Evolutionary conservation across 2,888 invertebrate genomes (phyloP).

Genomic region (Leptinotarsa tumamoca): DNA sequence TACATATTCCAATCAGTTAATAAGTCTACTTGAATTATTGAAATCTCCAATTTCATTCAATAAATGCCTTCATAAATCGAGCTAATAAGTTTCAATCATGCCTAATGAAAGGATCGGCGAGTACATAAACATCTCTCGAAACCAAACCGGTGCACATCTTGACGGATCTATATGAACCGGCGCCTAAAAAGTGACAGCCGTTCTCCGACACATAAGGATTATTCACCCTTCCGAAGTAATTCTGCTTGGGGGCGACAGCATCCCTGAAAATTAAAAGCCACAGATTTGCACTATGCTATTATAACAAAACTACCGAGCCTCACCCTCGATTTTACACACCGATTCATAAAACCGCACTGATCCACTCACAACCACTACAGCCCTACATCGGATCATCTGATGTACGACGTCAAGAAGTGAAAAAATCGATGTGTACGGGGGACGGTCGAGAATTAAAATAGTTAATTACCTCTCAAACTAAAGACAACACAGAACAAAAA

Average conservation of each 20-base stretch:
- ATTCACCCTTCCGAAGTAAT: slow-evolving; percentile 65
- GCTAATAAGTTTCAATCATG: background rate
- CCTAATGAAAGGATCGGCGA: slow-evolving; percentile 5
- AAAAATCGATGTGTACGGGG: slow-evolving; percentile 52
- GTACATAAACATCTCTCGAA: background rate
- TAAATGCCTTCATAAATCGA: too few species aligned
- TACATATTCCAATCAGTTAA: too few species aligned
- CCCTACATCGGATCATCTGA: slow-evolving; percentile 52
- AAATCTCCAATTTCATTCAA: too few species aligned
- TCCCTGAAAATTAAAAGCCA: slow-evolving; percentile 68
- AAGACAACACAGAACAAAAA: too few species aligned
- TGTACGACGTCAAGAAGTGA: slow-evolving; percentile 51
- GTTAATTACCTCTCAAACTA: too few species aligned
- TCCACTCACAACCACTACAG: slow-evolving; percentile 37
- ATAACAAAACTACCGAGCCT: slow-evolving; percentile 58
- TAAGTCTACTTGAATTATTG: too few species aligned
- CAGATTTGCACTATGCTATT: slow-evolving; percentile 65
- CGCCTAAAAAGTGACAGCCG: slow-evolving; percentile 37
- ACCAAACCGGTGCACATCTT: slow-evolving; percentile 13
- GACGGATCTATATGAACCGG: slow-evolving; percentile 19
- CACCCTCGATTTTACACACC: slow-evolving; percentile 48
- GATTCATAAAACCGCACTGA: slow-evolving; percentile 52
- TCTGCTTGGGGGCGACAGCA: slow-evolving; percentile 64
- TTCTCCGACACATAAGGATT: slow-evolving; percentile 58
- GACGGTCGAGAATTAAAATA: slow-evolving; percentile 7